phyloP scores from a whole-genome alignment of 2,888 invertebrate genomes.

The Agrochola lychnidis region DNA sequence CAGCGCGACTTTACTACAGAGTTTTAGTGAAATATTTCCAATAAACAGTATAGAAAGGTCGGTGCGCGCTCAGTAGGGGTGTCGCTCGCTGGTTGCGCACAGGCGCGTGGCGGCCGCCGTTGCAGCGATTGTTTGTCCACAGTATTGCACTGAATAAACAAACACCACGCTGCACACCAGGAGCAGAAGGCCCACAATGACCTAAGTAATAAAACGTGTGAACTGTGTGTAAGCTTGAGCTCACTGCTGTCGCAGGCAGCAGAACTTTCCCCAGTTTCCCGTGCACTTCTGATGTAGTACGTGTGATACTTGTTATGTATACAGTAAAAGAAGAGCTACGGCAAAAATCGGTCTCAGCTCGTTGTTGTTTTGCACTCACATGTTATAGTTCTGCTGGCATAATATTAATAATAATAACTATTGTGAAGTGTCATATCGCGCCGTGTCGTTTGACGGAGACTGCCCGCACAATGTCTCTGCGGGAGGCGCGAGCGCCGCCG shows the following conservation, averaged over 20 bases:
- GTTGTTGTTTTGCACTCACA: not conserved
- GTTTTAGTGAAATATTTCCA: constrained; percentile 44
- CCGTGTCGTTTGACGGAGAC: constrained; percentile 23
- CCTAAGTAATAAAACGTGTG: not conserved
- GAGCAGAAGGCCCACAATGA: constrained; percentile 29
- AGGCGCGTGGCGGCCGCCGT: constrained; percentile 77
- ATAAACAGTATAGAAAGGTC: constrained; percentile 52
- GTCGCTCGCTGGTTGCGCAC: constrained; percentile 70
- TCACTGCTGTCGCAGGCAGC: not conserved
- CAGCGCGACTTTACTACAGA: constrained; percentile 11
- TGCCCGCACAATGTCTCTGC: constrained; percentile 49
- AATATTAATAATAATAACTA: not conserved
- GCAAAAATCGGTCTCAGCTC: not conserved
- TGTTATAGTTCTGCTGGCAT: constrained; percentile 23
- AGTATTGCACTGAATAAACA: constrained; percentile 66
- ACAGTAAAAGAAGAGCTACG: not conserved
- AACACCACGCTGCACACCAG: constrained; percentile 44
- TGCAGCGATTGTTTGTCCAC: constrained; percentile 81
- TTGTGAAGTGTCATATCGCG: not conserved
- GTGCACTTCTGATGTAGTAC: not conserved
- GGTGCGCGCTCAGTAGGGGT: constrained; percentile 52
- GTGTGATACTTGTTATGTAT: not conserved
- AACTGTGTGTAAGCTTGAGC: not conserved
- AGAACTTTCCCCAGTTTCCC: not conserved
- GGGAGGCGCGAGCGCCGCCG: constrained; percentile 47